Evolutionary conservation across 2,797 vertebrate species (phyloP).

Genomic region (Alexandromys oeconomus): DNA sequence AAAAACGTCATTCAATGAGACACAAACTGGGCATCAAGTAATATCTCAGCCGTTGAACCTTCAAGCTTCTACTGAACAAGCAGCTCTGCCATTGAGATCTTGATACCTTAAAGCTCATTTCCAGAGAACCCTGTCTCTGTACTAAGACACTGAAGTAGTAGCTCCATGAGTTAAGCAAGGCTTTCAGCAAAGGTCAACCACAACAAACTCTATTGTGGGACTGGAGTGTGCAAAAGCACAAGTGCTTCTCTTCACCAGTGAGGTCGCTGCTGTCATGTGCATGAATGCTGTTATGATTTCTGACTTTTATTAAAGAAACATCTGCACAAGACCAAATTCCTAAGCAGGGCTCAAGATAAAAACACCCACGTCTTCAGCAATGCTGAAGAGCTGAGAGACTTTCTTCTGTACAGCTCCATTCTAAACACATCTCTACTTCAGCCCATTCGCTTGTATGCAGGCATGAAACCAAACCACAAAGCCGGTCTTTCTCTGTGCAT

Average conservation of each 20-base stretch:
- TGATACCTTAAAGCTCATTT: neutral
- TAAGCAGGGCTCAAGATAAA: neutral
- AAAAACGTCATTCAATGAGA: neutral
- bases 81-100: neutral
- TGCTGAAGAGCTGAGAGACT: constrained; percentile 79
- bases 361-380: constrained; percentile 69
- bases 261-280: neutral
- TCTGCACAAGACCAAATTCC: neutral
- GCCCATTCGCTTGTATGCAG: constrained; percentile 72
- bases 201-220: neutral
- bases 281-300: neutral
- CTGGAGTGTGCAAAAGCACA: neutral
- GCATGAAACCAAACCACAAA: constrained; percentile 81
- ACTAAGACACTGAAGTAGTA: neutral
- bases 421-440: constrained; percentile 84
- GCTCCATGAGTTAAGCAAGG: neutral
- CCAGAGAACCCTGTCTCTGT: neutral
- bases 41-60: neutral
- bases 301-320: neutral
- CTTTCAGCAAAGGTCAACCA: neutral
- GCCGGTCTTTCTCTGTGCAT: constrained; percentile 58
- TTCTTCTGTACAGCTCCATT: constrained; percentile 86
- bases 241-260: neutral
- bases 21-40: neutral
- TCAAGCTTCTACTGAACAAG: neutral